phyloP scores from a whole-genome alignment of 2,888 invertebrate species.

The Drosophila anomalata region DNA sequence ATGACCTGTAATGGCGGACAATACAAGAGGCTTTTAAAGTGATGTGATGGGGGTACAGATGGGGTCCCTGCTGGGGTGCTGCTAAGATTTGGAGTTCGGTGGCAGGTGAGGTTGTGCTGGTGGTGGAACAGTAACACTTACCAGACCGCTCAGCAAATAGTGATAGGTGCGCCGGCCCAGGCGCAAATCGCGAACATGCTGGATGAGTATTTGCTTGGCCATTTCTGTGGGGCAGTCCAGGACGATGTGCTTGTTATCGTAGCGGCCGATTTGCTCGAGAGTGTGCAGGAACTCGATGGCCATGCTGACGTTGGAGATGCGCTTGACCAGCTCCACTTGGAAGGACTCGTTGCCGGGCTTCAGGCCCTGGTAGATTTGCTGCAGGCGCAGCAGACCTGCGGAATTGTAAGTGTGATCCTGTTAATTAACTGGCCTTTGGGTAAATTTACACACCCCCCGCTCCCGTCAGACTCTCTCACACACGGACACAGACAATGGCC shows the following conservation, averaged over 20 bases:
- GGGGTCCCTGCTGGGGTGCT: neutral
- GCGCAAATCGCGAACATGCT: constrained; percentile 94
- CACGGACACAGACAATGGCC: neutral
- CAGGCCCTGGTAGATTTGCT: constrained; percentile 96
- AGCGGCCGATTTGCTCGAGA: constrained; percentile 93
- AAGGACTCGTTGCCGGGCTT: constrained; percentile 93
- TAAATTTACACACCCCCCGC: constrained; percentile 6
- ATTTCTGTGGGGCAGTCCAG: constrained; percentile 95
- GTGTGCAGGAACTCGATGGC: constrained; percentile 94
- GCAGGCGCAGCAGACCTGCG: constrained; percentile 93
- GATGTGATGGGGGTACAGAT: neutral
- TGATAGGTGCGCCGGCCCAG: constrained; percentile 95
- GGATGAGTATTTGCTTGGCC: constrained; percentile 95
- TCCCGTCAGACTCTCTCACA: too few species aligned
- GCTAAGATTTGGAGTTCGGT: neutral
- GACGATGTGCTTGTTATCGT: constrained; percentile 94
- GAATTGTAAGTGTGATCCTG: constrained; percentile 36
- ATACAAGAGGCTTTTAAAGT: neutral
- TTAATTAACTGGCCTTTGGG: constrained; percentile 46
- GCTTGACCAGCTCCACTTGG: constrained; percentile 93
- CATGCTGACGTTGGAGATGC: constrained; percentile 93
- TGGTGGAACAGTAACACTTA: constrained; percentile 85
- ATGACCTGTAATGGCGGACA: constrained; percentile 88
- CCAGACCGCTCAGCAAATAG: constrained; percentile 95
- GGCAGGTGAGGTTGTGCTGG: neutral